Evolutionary conservation across 2,888 invertebrate genomes (phyloP).

Genomic region (Epistrophe grossulariae): DNA sequence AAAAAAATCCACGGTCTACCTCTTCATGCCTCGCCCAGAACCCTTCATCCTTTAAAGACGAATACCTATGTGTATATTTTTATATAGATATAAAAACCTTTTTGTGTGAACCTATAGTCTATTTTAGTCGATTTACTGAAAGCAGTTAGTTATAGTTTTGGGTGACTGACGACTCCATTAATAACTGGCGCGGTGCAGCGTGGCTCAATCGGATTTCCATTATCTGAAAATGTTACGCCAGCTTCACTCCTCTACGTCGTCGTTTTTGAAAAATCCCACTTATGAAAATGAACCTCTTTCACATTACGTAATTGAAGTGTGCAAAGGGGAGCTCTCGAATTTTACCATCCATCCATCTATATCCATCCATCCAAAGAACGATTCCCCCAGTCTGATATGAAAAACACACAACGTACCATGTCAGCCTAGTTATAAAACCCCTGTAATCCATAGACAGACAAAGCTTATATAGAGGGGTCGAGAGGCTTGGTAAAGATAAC

Average conservation of each 20-base stretch:
- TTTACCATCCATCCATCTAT: background rate
- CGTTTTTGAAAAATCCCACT: conserved; percentile 2
- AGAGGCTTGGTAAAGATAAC: conserved; percentile 15
- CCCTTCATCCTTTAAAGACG: conserved; percentile 3
- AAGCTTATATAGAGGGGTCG: background rate
- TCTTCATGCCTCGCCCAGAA: background rate
- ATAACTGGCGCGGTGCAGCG: conserved; percentile 37
- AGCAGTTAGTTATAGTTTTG: conserved; percentile 17
- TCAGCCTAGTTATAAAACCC: conserved; percentile 51
- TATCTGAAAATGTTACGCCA: conserved; percentile 54
- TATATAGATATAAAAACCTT: conserved; percentile 7
- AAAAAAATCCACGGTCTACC: conserved; percentile 24
- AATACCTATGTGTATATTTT: conserved; percentile 3
- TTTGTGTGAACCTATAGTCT: background rate
- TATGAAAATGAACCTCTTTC: conserved; percentile 50
- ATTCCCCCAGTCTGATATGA: background rate
- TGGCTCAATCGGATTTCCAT: conserved; percentile 68
- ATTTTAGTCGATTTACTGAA: conserved; percentile 34
- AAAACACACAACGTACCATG: conserved; percentile 33
- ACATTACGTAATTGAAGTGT: conserved; percentile 70
- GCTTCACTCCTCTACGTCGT: background rate
- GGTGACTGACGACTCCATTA: conserved; percentile 48
- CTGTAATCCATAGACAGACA: conserved; percentile 59
- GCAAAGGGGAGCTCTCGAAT: conserved; percentile 45
- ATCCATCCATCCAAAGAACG: background rate